phyloP scores from a whole-genome alignment of 2,888 invertebrate species.

The Sceliomorpha sp. region DNA sequence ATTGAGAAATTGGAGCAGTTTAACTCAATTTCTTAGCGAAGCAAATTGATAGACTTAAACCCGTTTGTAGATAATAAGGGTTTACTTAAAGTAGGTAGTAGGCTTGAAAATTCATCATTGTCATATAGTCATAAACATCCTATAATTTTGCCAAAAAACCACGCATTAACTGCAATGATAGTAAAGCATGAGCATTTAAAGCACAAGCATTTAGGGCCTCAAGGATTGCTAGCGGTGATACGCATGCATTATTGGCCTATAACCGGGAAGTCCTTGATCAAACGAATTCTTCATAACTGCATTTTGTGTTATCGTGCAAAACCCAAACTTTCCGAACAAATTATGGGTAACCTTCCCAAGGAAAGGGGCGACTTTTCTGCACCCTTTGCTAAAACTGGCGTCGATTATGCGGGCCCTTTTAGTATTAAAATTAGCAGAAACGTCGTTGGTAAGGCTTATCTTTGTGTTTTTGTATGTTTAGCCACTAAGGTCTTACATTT shows the following conservation, averaged over 20 bases:
- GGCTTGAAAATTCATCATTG: constrained; percentile 8
- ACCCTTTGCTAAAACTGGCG: constrained; percentile 48
- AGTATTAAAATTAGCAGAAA: constrained; percentile 11
- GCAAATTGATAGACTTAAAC: background rate
- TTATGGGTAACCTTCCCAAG: constrained; percentile 45
- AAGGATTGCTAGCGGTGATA: constrained; percentile 17
- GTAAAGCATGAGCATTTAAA: constrained; percentile 22
- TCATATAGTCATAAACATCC: constrained; percentile 9
- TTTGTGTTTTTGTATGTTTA: constrained; percentile 19
- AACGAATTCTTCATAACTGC: constrained; percentile 23
- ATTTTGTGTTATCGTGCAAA: constrained; percentile 27
- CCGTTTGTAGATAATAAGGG: constrained; percentile 21
- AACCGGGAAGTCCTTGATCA: constrained; percentile 23
- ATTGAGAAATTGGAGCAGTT: no score
- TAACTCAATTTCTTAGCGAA: constrained; percentile 19
- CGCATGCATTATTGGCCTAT: constrained; percentile 43
- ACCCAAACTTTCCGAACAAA: background rate
- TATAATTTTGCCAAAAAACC: constrained; percentile 16
- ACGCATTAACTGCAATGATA: constrained; percentile 15
- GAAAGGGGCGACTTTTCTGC: constrained; percentile 43
- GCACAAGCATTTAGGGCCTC: constrained; percentile 31
- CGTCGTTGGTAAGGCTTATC: constrained; percentile 5
- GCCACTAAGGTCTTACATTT: constrained; percentile 20
- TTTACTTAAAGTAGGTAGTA: constrained; percentile 19
- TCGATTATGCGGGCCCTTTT: constrained; percentile 32